Base-by-base conservation (phyloP, 2,113 vertebrate species). In the Tamias sibiricus region DNA sequence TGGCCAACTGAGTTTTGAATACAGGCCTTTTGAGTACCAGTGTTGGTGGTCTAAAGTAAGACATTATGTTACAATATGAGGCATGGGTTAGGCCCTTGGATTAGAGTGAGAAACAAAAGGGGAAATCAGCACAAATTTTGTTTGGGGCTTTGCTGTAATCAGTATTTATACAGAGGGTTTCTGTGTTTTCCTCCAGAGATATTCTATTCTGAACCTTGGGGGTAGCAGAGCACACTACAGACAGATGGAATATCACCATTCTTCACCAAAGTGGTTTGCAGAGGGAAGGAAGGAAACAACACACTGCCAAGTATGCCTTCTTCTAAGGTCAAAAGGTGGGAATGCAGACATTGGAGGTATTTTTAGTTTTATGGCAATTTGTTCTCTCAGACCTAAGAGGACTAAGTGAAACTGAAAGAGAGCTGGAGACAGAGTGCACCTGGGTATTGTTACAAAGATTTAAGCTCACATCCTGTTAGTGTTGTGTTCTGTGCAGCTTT, bases 231-330 rank as follows among this genome's bases (percentile, higher is more conserved):
- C 24, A 30, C 22, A 80, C 35, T 19, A 7, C 3, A 47, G 32
- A 87, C 0, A 49, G 24, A 1, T 22, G 1, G 0, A 6, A 1
- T 12, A 35, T 13, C 59, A 10, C 47, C 40, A 4, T 69, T 54
- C 11, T 17, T 59, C 59, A 69, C 24, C 54, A 88, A 81, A 83
- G 24, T 71, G 12, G 10, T n/a, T 24, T 13, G 35, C 1, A 40
- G 35, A 3, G 19, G 9, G 1, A 82, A 79, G 28, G 28, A 44
- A 57, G 90, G 40, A 62, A 74, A 91, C 44, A 62, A 64, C 37
- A 89, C 62, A 57, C 37, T 54, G 7, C 3, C 24, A 20, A 52
- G 6, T 49, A 35, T 22, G n/a, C 8, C 8, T 42, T 68, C 44
- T 85, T 59, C 26, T 86, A 59, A 88, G 42, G 40, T 90, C 30